These are phyloP conservation scores for Hippocampus kuda DNA, from an alignment of 2,797 vertebrate genomes.

Conservation along the genomic window DNA sequence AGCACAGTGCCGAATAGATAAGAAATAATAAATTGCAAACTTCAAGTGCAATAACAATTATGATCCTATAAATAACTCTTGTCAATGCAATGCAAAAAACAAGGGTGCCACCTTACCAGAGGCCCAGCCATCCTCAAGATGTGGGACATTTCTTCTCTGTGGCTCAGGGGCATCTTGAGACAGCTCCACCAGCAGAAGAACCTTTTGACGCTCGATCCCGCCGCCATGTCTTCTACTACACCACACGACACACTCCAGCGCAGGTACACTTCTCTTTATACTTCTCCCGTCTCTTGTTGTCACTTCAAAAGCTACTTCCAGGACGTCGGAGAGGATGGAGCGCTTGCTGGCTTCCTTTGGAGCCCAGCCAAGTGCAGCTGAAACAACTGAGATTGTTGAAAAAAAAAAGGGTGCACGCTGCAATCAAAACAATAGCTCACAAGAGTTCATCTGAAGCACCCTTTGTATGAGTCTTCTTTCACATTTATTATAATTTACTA, in stretches of 20 bases:
- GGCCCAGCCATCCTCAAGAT: slow-evolving; percentile 65
- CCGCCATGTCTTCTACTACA: slow-evolving; percentile 35
- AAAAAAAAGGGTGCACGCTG: background rate
- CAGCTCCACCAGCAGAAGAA: slow-evolving; percentile 52
- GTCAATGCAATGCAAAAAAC: background rate
- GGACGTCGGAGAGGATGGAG: background rate
- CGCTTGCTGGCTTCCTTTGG: slow-evolving; percentile 2
- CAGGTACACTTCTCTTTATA: slow-evolving; percentile 2
- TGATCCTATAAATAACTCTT: background rate
- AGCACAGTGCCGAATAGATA: background rate
- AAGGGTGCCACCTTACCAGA: slow-evolving; percentile 56
- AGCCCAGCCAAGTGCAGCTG: slow-evolving; percentile 1
- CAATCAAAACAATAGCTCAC: background rate
- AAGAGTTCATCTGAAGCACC: background rate
- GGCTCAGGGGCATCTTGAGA: slow-evolving; percentile 39
- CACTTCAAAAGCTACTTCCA: slow-evolving; percentile 4
- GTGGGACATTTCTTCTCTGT: slow-evolving; percentile 64
- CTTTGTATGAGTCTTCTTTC: background rate
- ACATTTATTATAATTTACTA: background rate
- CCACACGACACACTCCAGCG: background rate
- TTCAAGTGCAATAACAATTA: background rate
- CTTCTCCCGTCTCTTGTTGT: slow-evolving; percentile 1
- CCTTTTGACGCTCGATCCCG: slow-evolving; percentile 38
- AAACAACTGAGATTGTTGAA: slow-evolving; percentile 5
- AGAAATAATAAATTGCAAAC: background rate